Percentiles rank a stretch among this genome's conserved stretches.
phyloP scores from a whole-genome alignment of 2,113 vertebrate species.

The Ophthalmolycus amberensis region DNA sequence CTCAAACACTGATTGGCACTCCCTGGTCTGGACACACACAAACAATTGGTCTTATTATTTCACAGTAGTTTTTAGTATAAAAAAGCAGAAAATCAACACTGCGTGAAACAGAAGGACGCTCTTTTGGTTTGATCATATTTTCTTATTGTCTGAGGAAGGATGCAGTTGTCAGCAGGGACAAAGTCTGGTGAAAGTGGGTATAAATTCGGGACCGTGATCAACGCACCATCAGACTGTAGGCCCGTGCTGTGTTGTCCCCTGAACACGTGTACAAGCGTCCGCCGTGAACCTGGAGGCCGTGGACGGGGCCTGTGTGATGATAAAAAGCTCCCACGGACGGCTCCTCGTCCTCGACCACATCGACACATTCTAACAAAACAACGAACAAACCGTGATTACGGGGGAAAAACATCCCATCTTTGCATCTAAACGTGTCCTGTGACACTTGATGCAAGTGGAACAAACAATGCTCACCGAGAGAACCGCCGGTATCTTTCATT shows the following conservation, averaged over 20 bases:
- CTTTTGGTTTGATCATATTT: not conserved
- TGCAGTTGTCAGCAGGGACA: not conserved
- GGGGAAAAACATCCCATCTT: not conserved
- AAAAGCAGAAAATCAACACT: not conserved
- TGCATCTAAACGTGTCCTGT: not conserved
- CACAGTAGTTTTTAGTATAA: too few species aligned
- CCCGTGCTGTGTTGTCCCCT: conserved; percentile 92
- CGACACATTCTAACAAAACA: conserved; percentile 80
- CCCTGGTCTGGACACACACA: conserved; percentile 82
- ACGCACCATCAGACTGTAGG: conserved; percentile 89
- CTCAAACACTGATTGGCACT: conserved; percentile 89
- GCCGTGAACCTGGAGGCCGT: conserved; percentile 90
- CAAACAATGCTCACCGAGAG: conserved; percentile 79
- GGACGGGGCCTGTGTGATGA: conserved; percentile 90
- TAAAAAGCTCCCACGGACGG: conserved; percentile 89
- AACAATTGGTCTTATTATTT: not conserved
- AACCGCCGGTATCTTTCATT: conserved; percentile 75
- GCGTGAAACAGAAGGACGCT: not conserved
- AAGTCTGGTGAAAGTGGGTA: not conserved
- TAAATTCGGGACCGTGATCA: not conserved
- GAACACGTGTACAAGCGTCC: conserved; percentile 93
- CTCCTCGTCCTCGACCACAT: conserved; percentile 86
- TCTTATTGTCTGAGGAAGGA: not conserved
- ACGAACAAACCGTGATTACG: not conserved
- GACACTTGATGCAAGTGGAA: not conserved